Evolutionary conservation across 2,888 invertebrate species (phyloP), one percentile per base, ranked within the genome.

Genomic region (Caenorhabditis sp.): DNA sequence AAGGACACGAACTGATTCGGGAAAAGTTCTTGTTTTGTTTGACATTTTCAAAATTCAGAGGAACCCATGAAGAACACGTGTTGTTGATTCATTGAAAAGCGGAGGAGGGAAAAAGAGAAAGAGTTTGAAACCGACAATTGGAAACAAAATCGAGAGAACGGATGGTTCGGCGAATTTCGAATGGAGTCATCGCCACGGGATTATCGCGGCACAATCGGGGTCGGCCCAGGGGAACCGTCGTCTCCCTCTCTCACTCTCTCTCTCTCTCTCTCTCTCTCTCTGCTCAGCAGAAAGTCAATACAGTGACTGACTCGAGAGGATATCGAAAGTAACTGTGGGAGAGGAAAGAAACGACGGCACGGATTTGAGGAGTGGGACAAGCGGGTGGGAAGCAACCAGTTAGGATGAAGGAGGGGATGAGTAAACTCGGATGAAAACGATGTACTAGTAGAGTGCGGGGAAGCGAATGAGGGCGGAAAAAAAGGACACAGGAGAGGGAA

Each of bases 1-100:
- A 4, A 13, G 37, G n/a, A 37, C 9, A 13, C 4, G 37, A 37
- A n/a, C n/a, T 30, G 30, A 30, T 30, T 30, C 30, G 30, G 41
- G 17, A 41, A 15, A 9, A 43, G 8, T 43, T 20, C 22, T n/a
- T n/a, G n/a, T n/a, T n/a, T n/a, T n/a, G n/a, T n/a, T n/a, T n/a
- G n/a, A n/a, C n/a, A n/a, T n/a, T n/a, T n/a, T n/a, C n/a, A n/a
- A n/a, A n/a, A n/a, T n/a, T n/a, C n/a, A n/a, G n/a, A n/a, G n/a
- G n/a, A n/a, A 58, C 20, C 24, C 24, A n/a, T n/a, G 22, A 20
- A 11, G 20, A 30, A 43, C 56, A 58, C 45, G 56, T 58, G 56
- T 58, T 58, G 56, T 58, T 58, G 56, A 58, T 58, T 45, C 56
- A 55, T 55, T 26, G 53, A 39, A 6, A 35, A 6, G 41, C 11